Conservation (phyloP, 2,113 vertebrate genomes). For the Mustelus asterias region DNA sequence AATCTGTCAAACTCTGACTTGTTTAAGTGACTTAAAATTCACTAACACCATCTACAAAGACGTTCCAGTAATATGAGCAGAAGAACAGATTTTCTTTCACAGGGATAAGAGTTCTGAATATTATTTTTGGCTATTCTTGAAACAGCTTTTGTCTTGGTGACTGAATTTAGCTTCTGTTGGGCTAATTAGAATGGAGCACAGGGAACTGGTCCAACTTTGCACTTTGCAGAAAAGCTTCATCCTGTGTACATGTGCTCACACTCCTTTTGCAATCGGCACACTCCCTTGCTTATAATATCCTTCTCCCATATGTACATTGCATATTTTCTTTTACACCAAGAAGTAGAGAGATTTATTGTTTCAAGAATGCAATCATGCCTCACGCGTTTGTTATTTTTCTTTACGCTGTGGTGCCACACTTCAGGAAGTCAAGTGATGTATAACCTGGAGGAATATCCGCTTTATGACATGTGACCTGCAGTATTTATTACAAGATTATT, state of each 20-base stretch:
- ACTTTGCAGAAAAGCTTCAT: not conserved
- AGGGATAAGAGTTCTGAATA: not conserved
- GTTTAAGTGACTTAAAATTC: not conserved
- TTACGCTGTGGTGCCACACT: not conserved
- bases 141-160: not conserved
- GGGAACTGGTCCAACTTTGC: not conserved
- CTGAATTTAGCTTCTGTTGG: not conserved
- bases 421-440: not conserved
- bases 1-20: not conserved
- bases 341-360: not conserved
- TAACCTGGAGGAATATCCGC: not conserved
- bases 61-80: constrained; percentile 16
- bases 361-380: not conserved
- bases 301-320: not conserved
- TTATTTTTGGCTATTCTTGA: constrained; percentile 30
- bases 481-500: not conserved
- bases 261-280: not conserved
- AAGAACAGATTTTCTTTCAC: constrained; percentile 20
- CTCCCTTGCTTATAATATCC: not conserved
- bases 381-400: not conserved
- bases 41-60: not conserved
- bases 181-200: not conserved
- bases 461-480: not conserved
- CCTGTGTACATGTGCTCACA: too few species aligned
- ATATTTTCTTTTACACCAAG: not conserved